Evolutionary conservation across 2,888 invertebrate species (phyloP), one percentile per base, ranked within the genome.

Genomic region (Ochlodes sylvanus): DNA sequence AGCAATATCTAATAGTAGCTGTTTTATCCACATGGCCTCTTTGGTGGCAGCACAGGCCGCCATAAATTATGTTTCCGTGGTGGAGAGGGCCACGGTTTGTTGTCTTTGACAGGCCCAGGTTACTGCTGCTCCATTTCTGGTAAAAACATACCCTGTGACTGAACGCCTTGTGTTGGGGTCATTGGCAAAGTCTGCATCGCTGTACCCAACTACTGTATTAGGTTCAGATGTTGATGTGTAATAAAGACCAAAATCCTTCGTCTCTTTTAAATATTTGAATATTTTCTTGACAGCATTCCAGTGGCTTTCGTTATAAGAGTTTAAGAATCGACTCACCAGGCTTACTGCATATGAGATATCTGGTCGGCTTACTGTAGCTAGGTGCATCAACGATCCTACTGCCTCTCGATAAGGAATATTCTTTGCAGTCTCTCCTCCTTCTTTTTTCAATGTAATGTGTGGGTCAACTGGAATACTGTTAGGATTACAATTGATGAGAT

Each of bases 321-420:
- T 63, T 0, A 72, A n/a, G 63, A 32, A 76, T 60, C 71, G 44
- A 70, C 74, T 74, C 14, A 75, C 72, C 58, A 63, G 19, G 27
- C 70, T 74, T 0, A 74, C 73, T 54, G 65, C 73, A 69, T 56
- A 74, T 55, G 56, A 56, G 0, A 76, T 72, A 32, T 75, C 75
- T 19, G 73, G 74, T 57, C 74, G 57, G 38, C 65, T 72, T 17
- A 71, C 72, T 5, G 42, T 66, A 0, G 75, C 72, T 10, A 55
- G 9, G 32, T 72, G 63, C 21, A 75, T 69, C 9, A 75, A 34
- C 2, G 69, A 71, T 4, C 73, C 75, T 9, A 76, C 70, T n/a
- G 71, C 70, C 17, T 73, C 69, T 57, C 68, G 58, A 57, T 76
- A 73, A n/a, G 68, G 73, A 9, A 58, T 34, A 14, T 61, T 62